Percentiles rank a stretch among this genome's conserved stretches.
Evolutionary conservation across 2,113 vertebrate species (phyloP).

Genomic region (Cheilinus undulatus): DNA sequence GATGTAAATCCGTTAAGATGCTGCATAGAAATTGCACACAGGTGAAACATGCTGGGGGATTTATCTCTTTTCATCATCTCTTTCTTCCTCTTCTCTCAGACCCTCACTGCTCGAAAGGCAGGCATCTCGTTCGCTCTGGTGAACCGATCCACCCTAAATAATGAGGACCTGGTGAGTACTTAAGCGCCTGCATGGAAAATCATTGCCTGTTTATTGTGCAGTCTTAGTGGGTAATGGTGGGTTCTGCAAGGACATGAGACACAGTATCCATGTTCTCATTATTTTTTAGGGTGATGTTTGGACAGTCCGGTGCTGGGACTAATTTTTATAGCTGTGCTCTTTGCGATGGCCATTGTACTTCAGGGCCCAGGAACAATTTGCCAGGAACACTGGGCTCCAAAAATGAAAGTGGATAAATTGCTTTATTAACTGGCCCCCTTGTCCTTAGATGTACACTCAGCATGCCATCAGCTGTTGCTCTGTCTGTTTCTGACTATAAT

Average conservation of each 20-base stretch:
- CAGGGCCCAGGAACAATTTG: slow-evolving; percentile 10
- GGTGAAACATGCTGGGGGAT: slow-evolving; percentile 13
- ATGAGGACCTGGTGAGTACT: slow-evolving; percentile 95
- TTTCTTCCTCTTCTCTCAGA: slow-evolving; percentile 79
- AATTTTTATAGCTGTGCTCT: slow-evolving; percentile 37
- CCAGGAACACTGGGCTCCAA: slow-evolving; percentile 15
- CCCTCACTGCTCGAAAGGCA: slow-evolving; percentile 96
- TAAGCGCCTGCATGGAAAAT: slow-evolving; percentile 21
- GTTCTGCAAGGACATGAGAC: slow-evolving; percentile 1
- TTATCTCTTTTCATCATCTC: slow-evolving; percentile 21
- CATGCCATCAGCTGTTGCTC: slow-evolving; percentile 21
- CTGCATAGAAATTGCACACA: slow-evolving; percentile 3
- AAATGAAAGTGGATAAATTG: slow-evolving; percentile 41
- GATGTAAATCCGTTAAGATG: slow-evolving; percentile 23
- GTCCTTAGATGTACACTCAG: slow-evolving; percentile 22
- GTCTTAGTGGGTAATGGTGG: slow-evolving; percentile 16
- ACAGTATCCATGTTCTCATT: slow-evolving; percentile 23
- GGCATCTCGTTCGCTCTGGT: slow-evolving; percentile 96
- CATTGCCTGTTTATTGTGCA: slow-evolving; percentile 30
- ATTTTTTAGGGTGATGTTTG: slow-evolving; percentile 14
- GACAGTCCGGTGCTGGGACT: slow-evolving; percentile 10
- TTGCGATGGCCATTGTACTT: slow-evolving; percentile 23
- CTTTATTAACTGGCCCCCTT: slow-evolving; percentile 21
- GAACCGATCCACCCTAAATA: slow-evolving; percentile 93
- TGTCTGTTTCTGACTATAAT: slow-evolving; percentile 15